These are phyloP conservation scores for Microtus agrestis DNA, from an alignment of 2,797 vertebrate species.

Conservation along the genomic window DNA sequence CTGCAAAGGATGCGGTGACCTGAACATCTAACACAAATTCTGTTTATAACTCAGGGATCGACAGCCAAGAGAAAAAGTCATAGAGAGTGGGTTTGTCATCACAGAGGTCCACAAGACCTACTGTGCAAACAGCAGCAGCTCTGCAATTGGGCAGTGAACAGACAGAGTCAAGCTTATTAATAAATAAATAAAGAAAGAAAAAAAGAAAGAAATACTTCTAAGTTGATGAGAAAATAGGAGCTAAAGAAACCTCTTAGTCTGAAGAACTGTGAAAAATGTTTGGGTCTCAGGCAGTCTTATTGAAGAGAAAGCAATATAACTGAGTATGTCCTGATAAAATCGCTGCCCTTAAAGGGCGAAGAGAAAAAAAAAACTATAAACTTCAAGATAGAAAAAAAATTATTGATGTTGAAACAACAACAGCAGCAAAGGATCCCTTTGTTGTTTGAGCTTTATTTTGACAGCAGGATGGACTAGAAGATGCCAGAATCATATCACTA, in stretches of 20 bases:
- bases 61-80: background rate
- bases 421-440: background rate
- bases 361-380: conserved; percentile 26
- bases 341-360: conserved; percentile 39
- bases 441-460: conserved; percentile 34
- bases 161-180: background rate
- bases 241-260: conserved; percentile 35
- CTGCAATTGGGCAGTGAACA: background rate
- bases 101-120: background rate
- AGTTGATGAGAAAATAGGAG: conserved; percentile 8
- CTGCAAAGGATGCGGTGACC: background rate
- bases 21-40: background rate
- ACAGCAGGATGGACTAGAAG: conserved; percentile 14
- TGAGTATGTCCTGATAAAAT: background rate
- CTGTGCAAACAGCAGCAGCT: background rate
- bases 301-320: background rate
- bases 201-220: conserved; percentile 10
- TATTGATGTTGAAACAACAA: background rate
- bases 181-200: conserved; percentile 3
- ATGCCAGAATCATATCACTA: background rate
- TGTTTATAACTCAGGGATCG: background rate
- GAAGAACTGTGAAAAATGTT: conserved; percentile 31
- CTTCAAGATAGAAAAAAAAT: background rate
- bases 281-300: background rate
- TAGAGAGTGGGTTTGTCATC: background rate